Evolutionary conservation across 2,888 invertebrate species (phyloP).

Genomic region (Drosophila recens): DNA sequence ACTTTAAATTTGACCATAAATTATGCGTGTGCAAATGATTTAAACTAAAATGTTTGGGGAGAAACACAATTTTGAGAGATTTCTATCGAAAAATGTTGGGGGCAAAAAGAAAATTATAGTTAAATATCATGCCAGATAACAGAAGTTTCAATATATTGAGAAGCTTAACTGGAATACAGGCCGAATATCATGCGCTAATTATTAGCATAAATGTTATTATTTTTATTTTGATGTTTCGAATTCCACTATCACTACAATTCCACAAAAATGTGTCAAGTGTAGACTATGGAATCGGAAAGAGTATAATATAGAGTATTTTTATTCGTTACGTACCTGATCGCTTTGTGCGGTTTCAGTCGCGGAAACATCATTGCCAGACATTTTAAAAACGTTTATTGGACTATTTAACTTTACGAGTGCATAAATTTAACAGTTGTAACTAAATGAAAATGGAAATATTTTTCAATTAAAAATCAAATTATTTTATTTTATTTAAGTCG

Average conservation of each 20-base stretch:
- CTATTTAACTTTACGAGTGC: conserved; percentile 37
- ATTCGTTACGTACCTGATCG: conserved; percentile 71
- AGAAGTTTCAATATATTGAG: conserved; percentile 19
- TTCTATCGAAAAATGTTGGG: neutral
- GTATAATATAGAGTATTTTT: neutral
- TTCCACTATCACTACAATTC: neutral
- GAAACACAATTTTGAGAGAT: conserved; percentile 7
- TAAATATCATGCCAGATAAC: conserved; percentile 30
- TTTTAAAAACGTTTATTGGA: conserved; percentile 44
- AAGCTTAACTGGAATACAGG: conserved; percentile 9
- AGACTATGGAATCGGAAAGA: neutral
- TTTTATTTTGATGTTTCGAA: neutral
- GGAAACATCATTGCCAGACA: conserved; percentile 74
- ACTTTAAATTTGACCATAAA: conserved; percentile 51
- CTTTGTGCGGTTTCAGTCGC: conserved; percentile 73
- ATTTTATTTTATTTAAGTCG: conserved; percentile 5
- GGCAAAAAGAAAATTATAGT: conserved; percentile 6
- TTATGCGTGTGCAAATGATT: conserved; percentile 46
- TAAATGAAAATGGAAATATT: conserved; percentile 33
- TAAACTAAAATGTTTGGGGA: conserved; percentile 17
- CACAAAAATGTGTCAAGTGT: neutral
- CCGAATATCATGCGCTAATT: conserved; percentile 22
- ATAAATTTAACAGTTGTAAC: conserved; percentile 44
- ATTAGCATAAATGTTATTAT: conserved; percentile 24
- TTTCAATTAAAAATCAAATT: conserved; percentile 8